Evolutionary conservation across 2,113 vertebrate genomes (phyloP).

Genomic region (Hydropotes inermis): DNA sequence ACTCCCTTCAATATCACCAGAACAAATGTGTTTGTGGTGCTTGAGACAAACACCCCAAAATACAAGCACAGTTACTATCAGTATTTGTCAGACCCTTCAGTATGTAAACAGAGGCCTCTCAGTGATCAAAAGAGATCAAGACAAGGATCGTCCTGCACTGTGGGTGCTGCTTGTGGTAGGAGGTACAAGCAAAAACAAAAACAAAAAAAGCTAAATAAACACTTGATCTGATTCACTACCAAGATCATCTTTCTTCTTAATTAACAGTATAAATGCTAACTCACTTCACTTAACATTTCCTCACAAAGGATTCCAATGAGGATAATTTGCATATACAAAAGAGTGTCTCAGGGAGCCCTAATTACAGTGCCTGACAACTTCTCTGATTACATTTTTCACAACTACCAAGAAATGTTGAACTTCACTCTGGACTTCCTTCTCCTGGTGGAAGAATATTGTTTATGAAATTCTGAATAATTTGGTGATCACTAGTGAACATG

Average conservation of each 20-base stretch:
- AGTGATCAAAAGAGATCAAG: background rate
- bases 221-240: background rate
- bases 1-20: slow-evolving; percentile 30
- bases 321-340: slow-evolving; percentile 47
- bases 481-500: background rate
- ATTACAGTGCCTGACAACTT: slow-evolving; percentile 35
- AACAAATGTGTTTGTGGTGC: slow-evolving; percentile 8
- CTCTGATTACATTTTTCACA: slow-evolving; percentile 46
- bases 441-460: background rate
- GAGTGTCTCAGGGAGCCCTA: background rate
- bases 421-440: background rate
- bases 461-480: background rate
- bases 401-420: slow-evolving; percentile 6
- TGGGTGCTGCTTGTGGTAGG: background rate
- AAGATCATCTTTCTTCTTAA: slow-evolving; percentile 22
- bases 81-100: background rate
- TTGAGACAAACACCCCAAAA: slow-evolving; percentile 17
- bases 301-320: slow-evolving; percentile 29
- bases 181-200: background rate
- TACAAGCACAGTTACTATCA: background rate
- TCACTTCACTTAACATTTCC: slow-evolving; percentile 39
- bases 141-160: background rate
- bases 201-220: background rate
- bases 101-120: background rate
- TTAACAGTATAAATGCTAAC: slow-evolving; percentile 48